These are phyloP conservation scores for Heteronetta atricapilla DNA, from an alignment of 2,113 vertebrate species.

Conservation along the genomic window DNA sequence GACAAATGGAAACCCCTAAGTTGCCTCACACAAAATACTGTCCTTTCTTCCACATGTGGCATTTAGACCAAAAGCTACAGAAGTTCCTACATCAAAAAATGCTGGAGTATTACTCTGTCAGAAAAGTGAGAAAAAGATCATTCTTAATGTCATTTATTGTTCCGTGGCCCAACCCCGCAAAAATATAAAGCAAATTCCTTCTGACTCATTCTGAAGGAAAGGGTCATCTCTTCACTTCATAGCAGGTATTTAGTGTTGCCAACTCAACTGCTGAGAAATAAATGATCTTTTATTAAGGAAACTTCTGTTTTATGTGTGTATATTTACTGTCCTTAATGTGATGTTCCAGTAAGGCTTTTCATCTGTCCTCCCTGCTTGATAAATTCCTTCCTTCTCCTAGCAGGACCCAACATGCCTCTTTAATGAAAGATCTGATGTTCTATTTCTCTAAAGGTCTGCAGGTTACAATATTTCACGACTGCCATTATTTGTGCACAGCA, in stretches of 20 bases:
- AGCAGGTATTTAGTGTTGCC: not conserved
- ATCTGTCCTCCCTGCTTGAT: not conserved
- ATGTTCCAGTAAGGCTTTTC: not conserved
- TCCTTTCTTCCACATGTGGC: not conserved
- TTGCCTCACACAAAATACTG: not conserved
- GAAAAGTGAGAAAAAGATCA: not conserved
- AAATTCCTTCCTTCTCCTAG: not conserved
- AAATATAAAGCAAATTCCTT: not conserved
- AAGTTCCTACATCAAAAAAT: not conserved
- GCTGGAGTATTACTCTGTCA: not conserved
- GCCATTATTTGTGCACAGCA: not conserved
- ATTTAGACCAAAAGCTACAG: not conserved
- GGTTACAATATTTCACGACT: not conserved
- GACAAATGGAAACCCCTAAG: not conserved
- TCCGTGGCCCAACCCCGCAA: not conserved
- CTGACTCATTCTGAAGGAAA: not conserved
- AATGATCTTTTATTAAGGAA: not conserved
- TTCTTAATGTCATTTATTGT: not conserved
- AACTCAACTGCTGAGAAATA: not conserved
- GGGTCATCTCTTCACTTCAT: not conserved
- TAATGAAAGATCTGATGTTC: not conserved
- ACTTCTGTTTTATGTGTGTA: not conserved
- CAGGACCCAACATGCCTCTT: not conserved
- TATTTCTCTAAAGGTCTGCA: not conserved
- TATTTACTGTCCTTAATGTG: not conserved